Conservation (phyloP, 2,113 vertebrate species). For the Speoplatyrhinus poulsoni region DNA sequence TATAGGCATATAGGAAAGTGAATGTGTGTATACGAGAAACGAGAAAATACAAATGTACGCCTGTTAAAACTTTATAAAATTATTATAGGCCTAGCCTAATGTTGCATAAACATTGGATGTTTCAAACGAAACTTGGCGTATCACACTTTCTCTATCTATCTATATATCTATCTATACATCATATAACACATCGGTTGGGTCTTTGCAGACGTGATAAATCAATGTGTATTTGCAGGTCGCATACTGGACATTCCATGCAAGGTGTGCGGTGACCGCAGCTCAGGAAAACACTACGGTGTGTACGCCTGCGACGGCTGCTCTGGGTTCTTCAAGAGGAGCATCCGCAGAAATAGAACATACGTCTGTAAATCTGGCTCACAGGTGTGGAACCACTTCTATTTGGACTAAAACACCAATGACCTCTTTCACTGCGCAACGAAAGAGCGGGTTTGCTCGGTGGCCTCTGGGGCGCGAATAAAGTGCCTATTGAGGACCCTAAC, state of each 20-base stretch:
- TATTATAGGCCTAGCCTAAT: too few species aligned
- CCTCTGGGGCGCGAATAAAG: conserved; percentile 19
- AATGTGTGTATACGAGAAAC: not conserved
- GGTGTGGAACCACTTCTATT: conserved; percentile 71
- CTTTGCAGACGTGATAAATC: not conserved
- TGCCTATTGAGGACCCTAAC: conserved; percentile 63
- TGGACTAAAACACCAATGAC: not conserved
- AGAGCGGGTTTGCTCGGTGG: conserved; percentile 28
- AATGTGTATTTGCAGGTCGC: conserved; percentile 80
- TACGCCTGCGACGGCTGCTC: conserved; percentile 98
- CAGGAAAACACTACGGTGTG: conserved; percentile 97
- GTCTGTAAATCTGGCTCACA: conserved; percentile 99
- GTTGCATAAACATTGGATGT: not conserved
- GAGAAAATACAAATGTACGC: not conserved
- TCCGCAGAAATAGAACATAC: conserved; percentile 94
- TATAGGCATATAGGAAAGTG: not conserved
- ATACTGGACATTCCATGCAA: conserved; percentile 98
- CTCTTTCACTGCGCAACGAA: conserved; percentile 47
- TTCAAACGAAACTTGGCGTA: not conserved
- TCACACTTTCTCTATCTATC: not conserved
- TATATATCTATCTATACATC: too few species aligned
- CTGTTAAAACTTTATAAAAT: not conserved
- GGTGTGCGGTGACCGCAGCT: conserved; percentile 97
- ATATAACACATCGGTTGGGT: not conserved
- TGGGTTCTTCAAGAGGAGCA: conserved; percentile 98